phyloP scores from a whole-genome alignment of 2,113 vertebrate species.

The Petrocephalus zakoni region DNA sequence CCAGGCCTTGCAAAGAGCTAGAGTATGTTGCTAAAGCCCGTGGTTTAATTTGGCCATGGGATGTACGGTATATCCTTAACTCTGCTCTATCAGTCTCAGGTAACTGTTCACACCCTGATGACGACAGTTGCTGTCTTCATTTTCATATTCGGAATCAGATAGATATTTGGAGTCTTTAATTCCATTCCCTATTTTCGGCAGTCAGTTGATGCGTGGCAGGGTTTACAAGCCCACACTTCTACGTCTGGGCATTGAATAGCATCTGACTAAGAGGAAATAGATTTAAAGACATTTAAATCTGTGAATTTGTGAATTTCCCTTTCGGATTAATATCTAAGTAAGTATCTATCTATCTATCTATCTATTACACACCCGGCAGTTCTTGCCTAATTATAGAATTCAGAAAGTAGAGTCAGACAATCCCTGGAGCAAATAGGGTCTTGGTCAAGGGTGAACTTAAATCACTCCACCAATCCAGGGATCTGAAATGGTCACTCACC shows the following conservation, averaged over 20 bases:
- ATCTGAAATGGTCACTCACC: neutral
- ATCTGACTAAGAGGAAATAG: neutral
- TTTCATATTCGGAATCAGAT: neutral
- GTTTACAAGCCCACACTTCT: neutral
- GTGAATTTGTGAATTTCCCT: no score
- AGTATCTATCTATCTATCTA: no score
- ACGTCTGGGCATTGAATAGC: neutral
- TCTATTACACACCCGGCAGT: no score
- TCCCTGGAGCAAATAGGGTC: neutral
- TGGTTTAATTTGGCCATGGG: neutral
- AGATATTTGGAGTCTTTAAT: neutral
- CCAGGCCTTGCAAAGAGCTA: neutral
- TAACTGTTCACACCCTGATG: slow-evolving; percentile 36
- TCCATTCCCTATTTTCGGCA: neutral
- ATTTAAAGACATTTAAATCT: neutral
- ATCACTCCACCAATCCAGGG: neutral
- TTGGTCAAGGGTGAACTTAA: neutral
- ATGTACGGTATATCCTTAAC: slow-evolving; percentile 53
- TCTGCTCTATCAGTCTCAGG: slow-evolving; percentile 62
- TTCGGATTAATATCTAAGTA: no score
- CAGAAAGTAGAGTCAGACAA: neutral
- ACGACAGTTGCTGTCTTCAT: neutral
- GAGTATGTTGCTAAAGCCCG: neutral
- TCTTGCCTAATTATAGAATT: no score
- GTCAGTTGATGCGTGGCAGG: neutral